These are phyloP conservation scores for Psophia crepitans DNA, from an alignment of 2,113 vertebrate genomes.

Conservation along the genomic window DNA sequence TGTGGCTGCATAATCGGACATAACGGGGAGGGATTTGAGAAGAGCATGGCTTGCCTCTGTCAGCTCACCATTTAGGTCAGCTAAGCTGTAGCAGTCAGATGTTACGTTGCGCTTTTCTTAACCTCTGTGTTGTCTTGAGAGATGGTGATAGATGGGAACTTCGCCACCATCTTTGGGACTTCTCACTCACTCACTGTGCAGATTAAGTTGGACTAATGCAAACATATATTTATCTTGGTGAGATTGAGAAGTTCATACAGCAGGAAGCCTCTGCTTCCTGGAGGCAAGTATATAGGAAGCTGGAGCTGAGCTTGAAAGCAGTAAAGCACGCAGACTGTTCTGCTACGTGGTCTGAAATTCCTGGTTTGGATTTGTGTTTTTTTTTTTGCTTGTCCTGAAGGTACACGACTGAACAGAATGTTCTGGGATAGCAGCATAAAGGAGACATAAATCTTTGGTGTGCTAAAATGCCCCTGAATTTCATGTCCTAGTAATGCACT, in stretches of 20 bases:
- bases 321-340: not conserved
- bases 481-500: rapidly evolving
- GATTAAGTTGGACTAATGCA: not conserved
- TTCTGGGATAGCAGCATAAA: not conserved
- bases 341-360: not conserved
- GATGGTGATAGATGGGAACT: not conserved
- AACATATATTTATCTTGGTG: not conserved
- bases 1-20: not conserved
- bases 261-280: not conserved
- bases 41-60: not conserved
- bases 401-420: not conserved
- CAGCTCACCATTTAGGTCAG: not conserved
- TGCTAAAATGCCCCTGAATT: not conserved
- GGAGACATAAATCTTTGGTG: not conserved
- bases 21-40: not conserved
- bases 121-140: not conserved
- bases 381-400: not conserved
- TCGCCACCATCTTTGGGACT: not conserved
- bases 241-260: not conserved
- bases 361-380: not conserved
- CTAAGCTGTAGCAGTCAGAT: not conserved
- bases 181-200: not conserved
- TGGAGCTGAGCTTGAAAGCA: not conserved
- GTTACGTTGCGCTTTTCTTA: not conserved
- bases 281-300: not conserved